Evolutionary conservation across 2,113 vertebrate genomes (phyloP).

Genomic region (Nothocercus nigrocapillus): DNA sequence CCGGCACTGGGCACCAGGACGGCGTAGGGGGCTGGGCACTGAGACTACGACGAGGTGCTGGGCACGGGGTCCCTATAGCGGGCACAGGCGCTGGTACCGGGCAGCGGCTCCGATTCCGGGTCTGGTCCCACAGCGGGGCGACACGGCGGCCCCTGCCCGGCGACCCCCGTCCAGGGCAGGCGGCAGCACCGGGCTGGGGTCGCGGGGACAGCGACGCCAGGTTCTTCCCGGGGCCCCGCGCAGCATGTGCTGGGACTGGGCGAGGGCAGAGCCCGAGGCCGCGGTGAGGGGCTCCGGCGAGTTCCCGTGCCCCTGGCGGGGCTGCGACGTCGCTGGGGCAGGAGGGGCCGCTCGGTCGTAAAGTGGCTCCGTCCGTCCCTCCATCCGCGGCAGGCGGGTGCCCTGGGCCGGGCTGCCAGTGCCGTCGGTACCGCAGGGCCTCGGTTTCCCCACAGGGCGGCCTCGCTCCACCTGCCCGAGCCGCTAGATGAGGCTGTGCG

Average conservation of each 20-base stretch:
- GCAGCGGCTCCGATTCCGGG: no score
- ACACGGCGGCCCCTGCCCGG: neutral
- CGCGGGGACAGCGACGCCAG: neutral
- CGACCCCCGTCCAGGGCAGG: neutral
- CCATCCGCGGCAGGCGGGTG: neutral
- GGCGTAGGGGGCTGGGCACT: neutral
- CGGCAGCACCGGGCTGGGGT: neutral
- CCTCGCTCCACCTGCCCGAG: neutral
- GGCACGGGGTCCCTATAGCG: neutral
- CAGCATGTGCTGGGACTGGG: no score
- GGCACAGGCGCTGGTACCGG: neutral
- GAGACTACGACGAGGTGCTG: neutral
- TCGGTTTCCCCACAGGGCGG: neutral
- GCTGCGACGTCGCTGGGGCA: accelerated
- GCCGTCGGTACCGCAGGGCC: neutral
- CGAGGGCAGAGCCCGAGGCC: no score
- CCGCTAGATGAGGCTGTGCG: no score
- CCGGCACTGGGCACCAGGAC: neutral
- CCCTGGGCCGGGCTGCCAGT: no score
- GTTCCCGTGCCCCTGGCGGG: neutral
- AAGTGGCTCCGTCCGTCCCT: neutral
- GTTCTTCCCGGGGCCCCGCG: no score
- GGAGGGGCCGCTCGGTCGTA: neutral
- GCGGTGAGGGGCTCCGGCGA: neutral
- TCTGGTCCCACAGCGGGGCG: neutral